Evolutionary conservation across 1,140 invertebrate species (phyloP), one percentile per base, ranked within the genome.

Genomic region (Lineus longissimus): DNA sequence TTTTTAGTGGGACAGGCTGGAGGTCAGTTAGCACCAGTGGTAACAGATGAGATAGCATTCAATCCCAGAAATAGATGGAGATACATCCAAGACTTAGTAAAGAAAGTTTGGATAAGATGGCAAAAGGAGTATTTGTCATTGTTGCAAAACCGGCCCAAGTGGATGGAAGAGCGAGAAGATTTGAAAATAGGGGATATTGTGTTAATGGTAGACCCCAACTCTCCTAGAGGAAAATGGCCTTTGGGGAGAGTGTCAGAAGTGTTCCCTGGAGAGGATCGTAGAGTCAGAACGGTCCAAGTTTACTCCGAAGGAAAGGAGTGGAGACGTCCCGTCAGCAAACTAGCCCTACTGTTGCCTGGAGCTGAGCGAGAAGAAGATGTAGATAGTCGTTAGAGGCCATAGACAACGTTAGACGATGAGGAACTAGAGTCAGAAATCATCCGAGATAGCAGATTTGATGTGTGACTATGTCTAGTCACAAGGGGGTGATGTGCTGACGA

Each of bases 1-100:
- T 76, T 77, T 60, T 54, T 77, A 1, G 11, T 47, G 25, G 65
- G 69, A 19, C 58, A 59, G 41, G 13, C 17, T 19, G 58, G 54
- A 9, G 56, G 54, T 11, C 15, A 54, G 40, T 58, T 64, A 59
- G 41, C 61, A 0, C 62, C 66, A 1, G 43, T 60, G 4, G 15
- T 6, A 4, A 2, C 23, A 6, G 55, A 66, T 40, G 30, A 60
- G 13, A 31, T 17, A 11, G 36, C 4, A 15, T 29, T 15, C 33
- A 55, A 55, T n/a, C 43, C 30, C n/a, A 29, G 43, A 54, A 31
- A 45, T 27, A 9, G 65, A 2, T 67, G 61, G 61, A 23, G 65
- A 9, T 43, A 19, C 1, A n/a, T 54, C 1, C 62, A 64, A 40
- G 61, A 60, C 11, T 29, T 64, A 27, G 47, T 59, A 2, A n/a